Conservation (phyloP, 2,797 vertebrate genomes). For the Novumbra hubbsi region DNA sequence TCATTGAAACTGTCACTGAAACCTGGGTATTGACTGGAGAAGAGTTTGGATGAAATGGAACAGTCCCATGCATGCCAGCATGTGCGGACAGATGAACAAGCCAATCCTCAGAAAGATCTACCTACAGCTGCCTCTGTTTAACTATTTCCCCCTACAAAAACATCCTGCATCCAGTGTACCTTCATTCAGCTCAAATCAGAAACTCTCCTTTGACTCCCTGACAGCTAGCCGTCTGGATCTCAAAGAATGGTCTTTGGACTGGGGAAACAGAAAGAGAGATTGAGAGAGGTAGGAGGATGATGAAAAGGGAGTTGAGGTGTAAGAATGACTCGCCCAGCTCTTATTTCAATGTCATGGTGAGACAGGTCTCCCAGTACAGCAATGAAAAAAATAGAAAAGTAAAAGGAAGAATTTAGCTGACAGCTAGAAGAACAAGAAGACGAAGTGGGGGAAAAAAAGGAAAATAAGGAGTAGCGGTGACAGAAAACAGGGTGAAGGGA, state of each 20-base stretch:
- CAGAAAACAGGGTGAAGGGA: no score
- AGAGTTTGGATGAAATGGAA: not conserved
- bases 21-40: conserved; percentile 6
- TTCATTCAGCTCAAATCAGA: not conserved
- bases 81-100: not conserved
- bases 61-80: not conserved
- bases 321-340: conserved; percentile 1
- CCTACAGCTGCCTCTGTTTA: not conserved
- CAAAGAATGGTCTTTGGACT: conserved; percentile 46
- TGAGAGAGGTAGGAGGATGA: conserved; percentile 21
- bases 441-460: no score
- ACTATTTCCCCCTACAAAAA: not conserved
- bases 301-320: conserved; percentile 38
- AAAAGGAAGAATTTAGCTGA: conserved; percentile 8
- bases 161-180: not conserved
- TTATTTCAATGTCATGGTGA: conserved; percentile 40
- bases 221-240: conserved; percentile 42
- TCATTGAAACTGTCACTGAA: conserved; percentile 13
- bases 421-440: no score
- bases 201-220: not conserved
- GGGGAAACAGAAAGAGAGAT: conserved; percentile 20
- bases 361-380: conserved; percentile 19
- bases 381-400: conserved; percentile 8
- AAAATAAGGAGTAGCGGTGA: no score
- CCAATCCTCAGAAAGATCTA: not conserved